Conservation (phyloP, 2,888 invertebrate species). For the Phorcus lineatus region DNA sequence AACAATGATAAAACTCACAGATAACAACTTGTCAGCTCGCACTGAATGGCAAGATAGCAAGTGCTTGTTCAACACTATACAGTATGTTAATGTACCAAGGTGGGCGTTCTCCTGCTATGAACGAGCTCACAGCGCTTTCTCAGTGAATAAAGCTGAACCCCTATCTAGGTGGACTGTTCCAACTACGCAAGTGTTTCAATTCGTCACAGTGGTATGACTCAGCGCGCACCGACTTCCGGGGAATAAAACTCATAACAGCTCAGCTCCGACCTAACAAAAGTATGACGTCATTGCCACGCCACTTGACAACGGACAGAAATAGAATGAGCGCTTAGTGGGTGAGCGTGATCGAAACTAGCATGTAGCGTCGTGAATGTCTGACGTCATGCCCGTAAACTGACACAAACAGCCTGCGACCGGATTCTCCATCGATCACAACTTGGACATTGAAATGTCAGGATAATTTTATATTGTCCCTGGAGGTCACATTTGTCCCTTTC, state of each 20-base stretch:
- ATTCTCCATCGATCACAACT: background rate
- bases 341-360: conserved; percentile 12
- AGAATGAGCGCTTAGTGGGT: conserved; percentile 9
- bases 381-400: background rate
- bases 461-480: too few relatives aligned
- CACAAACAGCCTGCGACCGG: conserved; percentile 11
- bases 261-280: conserved; percentile 20
- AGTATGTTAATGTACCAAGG: too few relatives aligned
- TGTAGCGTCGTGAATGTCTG: background rate
- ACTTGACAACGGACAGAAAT: conserved; percentile 28
- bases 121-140: background rate
- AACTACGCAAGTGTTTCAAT: conserved; percentile 31
- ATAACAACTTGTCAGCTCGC: background rate
- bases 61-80: too few relatives aligned
- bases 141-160: background rate
- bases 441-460: background rate
- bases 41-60: too few relatives aligned
- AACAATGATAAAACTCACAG: background rate
- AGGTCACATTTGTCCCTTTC: too few relatives aligned
- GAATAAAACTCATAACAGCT: conserved; percentile 12
- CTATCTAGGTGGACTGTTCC: conserved; percentile 22
- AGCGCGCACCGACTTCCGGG: conserved; percentile 27
- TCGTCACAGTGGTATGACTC: conserved; percentile 33
- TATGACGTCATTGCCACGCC: conserved; percentile 28
- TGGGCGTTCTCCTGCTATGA: too few relatives aligned